Conservation (phyloP, 2,113 vertebrate species). For the Pseudopipra pipra region DNA sequence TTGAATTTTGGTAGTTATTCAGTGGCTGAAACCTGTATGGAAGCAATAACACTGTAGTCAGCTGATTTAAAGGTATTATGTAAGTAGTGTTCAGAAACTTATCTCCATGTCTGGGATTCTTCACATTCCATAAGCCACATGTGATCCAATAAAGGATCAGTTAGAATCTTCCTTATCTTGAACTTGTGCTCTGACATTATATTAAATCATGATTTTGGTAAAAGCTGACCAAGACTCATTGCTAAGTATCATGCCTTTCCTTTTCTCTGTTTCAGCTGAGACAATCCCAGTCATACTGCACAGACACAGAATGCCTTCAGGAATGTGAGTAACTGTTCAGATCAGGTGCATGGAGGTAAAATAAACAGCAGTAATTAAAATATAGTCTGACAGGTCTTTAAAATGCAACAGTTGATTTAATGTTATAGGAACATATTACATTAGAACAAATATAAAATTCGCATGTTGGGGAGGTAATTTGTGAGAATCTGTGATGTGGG, state of each 20-base stretch:
- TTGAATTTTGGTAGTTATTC: neutral
- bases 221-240: neutral
- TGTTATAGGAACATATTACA: neutral
- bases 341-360: neutral
- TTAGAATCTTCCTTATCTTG: neutral
- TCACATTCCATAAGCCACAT: neutral
- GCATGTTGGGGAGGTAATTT: neutral
- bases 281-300: conserved; percentile 97
- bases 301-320: conserved; percentile 93
- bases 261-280: conserved; percentile 84
- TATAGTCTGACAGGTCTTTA: neutral
- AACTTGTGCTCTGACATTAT: neutral
- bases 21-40: neutral
- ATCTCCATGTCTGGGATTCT: neutral
- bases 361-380: neutral
- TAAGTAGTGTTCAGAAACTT: neutral
- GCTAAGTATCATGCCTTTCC: conserved; percentile 21
- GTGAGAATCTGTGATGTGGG: neutral
- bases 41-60: neutral
- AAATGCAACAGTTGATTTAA: neutral
- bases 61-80: neutral
- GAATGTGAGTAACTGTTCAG: conserved; percentile 84
- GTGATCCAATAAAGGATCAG: neutral
- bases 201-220: neutral
- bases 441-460: neutral